Base-by-base conservation (phyloP, 2,113 vertebrate species). In the Pandion haliaetus region DNA sequence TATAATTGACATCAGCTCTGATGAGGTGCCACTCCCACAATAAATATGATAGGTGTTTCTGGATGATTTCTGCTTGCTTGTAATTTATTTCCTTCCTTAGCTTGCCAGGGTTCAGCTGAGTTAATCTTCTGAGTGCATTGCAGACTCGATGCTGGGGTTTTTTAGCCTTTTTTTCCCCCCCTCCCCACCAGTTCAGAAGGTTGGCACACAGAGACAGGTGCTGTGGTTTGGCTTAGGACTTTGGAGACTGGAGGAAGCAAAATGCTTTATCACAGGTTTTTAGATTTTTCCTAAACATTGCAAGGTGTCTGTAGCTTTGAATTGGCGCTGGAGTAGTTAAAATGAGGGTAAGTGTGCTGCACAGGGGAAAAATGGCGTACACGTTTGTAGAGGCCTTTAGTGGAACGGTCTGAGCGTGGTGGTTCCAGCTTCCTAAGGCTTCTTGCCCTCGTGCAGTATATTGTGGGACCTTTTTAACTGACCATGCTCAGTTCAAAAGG, bases 341-440 rank as follows among this genome's bases (percentile, higher is more conserved):
- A 81, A 34, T 0, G 1, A 74, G 52, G 12, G 50, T 36, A 5
- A 12, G 13, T 3, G 13, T 63, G 57, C 82, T 90, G 44, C 31
- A 4, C 0, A 5, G 5, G 21, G 18, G 17, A 2, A 2, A 34
- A 38, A 24, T 3, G 3, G 7, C 81, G 55, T 42, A 61, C 8
- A 1, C 3, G 20, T 50, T 40, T 66, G 67, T 18, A 44, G 38
- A 40, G 26, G 24, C 44, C 34, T 57, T 59, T 11, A n/a, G 34
- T 36, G 69, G 32, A 47, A 24, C 2, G 21, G 44, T 29, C 34
- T 25, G 63, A 57, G 42, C 8, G 0, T 10, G 31, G 67, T 6
- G 72, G 45, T 17, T 70, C 38, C 44, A 47, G 55, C 32, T 29
- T 52, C 66, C 16, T 13, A 2, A 16, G 23, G 26, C 31, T 36